Evolutionary conservation across 2,888 invertebrate species (phyloP), one percentile per base, ranked within the genome.

Genomic region (Taphrorychus bicolor): DNA sequence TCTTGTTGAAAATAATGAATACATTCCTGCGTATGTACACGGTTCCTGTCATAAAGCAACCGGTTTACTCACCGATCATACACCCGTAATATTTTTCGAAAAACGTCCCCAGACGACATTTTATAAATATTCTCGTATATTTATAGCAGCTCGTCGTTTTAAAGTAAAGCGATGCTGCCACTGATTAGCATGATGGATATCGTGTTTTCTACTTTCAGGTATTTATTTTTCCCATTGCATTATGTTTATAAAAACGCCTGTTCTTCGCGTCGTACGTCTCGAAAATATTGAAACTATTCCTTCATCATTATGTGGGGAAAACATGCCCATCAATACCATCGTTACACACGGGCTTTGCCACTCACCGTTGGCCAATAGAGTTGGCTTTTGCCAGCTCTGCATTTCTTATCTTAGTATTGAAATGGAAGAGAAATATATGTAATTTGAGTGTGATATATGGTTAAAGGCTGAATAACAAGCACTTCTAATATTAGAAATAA

Each of bases 91-190:
- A 45, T 58, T 54, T 24, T 54, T 21, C 5, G 42, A 58, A 63
- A 54, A 64, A 52, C 41, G 57, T 51, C 51, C 14, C 41, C 42
- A 16, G 48, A 54, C 51, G 64, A 64, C 58, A 64, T 64, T 64
- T 64, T 59, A 64, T 64, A 64, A 64, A 64, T 64, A 57, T 58
- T 64, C 58, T 16, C 40, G 42, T 64, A 59, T 58, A 64, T 64
- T 64, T 57, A 57, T 59, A 64, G 58, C 49, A 14, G 51, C 18
- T 52, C 41, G 49, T 58, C 64, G 51, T 40, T 62, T 62, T 41
- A 59, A 57, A 52, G 58, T 58, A 21, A 58, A 58, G 41, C 58
- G 64, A 59, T 64, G 42, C 64, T 64, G 64, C 53, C 58, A 42
- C 59, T 59, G 64, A 64, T 64, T 59, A 53, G 42, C 52, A 58